Conservation (phyloP, 2,797 vertebrate genomes). For the Potorous gilbertii region DNA sequence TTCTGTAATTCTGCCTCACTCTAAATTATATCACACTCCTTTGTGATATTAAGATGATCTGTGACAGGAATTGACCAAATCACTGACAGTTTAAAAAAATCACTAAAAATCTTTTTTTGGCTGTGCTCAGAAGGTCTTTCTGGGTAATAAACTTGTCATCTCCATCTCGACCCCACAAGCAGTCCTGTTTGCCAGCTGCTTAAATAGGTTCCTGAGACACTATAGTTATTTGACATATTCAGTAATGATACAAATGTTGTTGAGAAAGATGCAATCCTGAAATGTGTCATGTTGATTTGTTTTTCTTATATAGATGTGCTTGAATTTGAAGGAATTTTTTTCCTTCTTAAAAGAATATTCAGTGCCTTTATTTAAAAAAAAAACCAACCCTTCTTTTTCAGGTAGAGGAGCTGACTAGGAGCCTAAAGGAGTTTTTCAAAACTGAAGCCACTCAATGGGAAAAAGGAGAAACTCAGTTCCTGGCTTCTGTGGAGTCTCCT, state of each 20-base stretch:
- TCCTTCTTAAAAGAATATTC: neutral
- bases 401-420: slow-evolving; percentile 86
- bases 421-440: slow-evolving; percentile 85
- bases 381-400: slow-evolving; percentile 72
- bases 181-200: slow-evolving; percentile 3
- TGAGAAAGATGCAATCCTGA: slow-evolving; percentile 25
- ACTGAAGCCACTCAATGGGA: slow-evolving; percentile 71
- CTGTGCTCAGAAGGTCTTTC: slow-evolving; percentile 32
- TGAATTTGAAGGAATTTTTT: slow-evolving; percentile 48
- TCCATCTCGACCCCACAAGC: neutral
- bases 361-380: slow-evolving; percentile 16
- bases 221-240: slow-evolving; percentile 34
- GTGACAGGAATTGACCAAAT: slow-evolving; percentile 59
- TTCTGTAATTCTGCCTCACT: neutral
- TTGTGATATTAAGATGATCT: slow-evolving; percentile 9
- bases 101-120: slow-evolving; percentile 24
- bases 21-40: slow-evolving; percentile 50
- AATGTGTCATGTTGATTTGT: slow-evolving; percentile 43
- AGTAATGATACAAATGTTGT: slow-evolving; percentile 32
- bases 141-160: slow-evolving; percentile 44
- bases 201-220: neutral
- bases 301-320: slow-evolving; percentile 1
- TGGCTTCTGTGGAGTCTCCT: slow-evolving; percentile 71
- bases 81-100: neutral
- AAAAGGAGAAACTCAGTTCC: slow-evolving; percentile 67